Conservation (phyloP, 2,888 invertebrate genomes). For the Camptogramma bilineatum region DNA sequence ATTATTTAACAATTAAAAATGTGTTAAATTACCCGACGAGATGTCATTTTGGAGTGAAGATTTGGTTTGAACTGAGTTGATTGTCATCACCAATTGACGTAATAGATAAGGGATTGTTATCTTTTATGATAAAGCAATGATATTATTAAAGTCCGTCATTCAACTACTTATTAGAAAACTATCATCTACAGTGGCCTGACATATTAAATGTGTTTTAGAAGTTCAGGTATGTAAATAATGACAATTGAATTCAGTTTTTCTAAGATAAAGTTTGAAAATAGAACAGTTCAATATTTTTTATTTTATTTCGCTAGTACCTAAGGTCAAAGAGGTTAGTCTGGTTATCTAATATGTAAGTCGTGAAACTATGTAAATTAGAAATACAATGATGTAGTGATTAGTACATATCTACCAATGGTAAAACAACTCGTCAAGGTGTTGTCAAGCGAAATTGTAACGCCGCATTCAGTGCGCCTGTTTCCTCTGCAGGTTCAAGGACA, state of each 20-base stretch:
- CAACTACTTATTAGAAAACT: slow-evolving; percentile 51
- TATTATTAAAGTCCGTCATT: slow-evolving; percentile 43
- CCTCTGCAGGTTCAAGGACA: slow-evolving; percentile 70
- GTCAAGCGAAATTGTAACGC: slow-evolving; percentile 30
- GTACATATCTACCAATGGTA: not conserved
- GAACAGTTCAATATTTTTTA: slow-evolving; percentile 21
- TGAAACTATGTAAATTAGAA: slow-evolving; percentile 37
- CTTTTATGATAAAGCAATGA: slow-evolving; percentile 63
- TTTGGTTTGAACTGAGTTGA: slow-evolving; percentile 73
- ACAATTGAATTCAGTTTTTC: slow-evolving; percentile 1
- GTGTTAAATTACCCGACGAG: slow-evolving; percentile 71
- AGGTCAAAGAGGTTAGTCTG: slow-evolving; percentile 73
- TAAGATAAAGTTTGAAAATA: slow-evolving; percentile 1
- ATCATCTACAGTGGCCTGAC: slow-evolving; percentile 56
- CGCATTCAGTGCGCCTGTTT: slow-evolving; percentile 60
- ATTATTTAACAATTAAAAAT: slow-evolving; percentile 41
- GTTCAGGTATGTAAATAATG: slow-evolving; percentile 28
- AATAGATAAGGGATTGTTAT: slow-evolving; percentile 74
- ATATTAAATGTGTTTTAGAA: slow-evolving; percentile 1
- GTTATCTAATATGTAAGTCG: slow-evolving; percentile 66
- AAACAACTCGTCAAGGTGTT: slow-evolving; percentile 4
- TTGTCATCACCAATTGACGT: slow-evolving; percentile 66
- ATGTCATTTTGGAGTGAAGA: slow-evolving; percentile 74
- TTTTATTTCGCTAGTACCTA: slow-evolving; percentile 38
- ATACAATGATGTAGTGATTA: slow-evolving; percentile 6